Evolutionary conservation across 1,140 invertebrate genomes (phyloP), one percentile per base, ranked within the genome.

Genomic region (Pissodes strobi): DNA sequence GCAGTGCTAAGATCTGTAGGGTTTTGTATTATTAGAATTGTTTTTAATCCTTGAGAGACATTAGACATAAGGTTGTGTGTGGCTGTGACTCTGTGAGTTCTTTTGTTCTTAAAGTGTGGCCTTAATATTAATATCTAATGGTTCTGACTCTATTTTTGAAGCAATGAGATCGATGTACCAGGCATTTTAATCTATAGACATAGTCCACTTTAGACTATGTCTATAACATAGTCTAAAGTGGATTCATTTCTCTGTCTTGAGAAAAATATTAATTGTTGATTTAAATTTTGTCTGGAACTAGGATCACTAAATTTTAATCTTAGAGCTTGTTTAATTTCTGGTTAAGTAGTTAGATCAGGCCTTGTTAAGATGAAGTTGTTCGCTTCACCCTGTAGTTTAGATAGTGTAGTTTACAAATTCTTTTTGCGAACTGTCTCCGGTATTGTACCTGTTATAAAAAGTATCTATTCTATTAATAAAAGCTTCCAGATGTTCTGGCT

Each of bases 241-340:
- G 9, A 25, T 57, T 53, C 22, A 30, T 30, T 53, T 38, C 15
- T 53, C 2, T 53, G 5, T 30, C 51, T 27, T 3, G 51, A 30
- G 6, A 53, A 53, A 34, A 53, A 53, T 30, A 53, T 53, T 6
- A 53, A 53, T 30, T 53, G 51, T 38, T 53, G 51, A 5, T 53
- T 22, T 34, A 53, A n/a, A 1, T 10, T 27, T 13, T 38, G 21
- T 25, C 53, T 39, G 25, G 22, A 5, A 1, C 18, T 2, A 2
- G 22, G 22, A 23, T 57, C 53, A 17, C 53, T 37, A 27, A 41
- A 57, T 19, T 57, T 57, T 8, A 1, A 23, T 22, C 3, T 39
- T 43, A 57, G 19, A 15, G 30, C 53, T 0, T 57, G 1, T 12
- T 18, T 57, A 1, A 57, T 21, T 17, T 57, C 1, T 1, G n/a